Percentiles rank a stretch among this genome's conserved stretches.
Conservation (phyloP, 2,113 vertebrate species). For the Ctenodactylus gundi region DNA sequence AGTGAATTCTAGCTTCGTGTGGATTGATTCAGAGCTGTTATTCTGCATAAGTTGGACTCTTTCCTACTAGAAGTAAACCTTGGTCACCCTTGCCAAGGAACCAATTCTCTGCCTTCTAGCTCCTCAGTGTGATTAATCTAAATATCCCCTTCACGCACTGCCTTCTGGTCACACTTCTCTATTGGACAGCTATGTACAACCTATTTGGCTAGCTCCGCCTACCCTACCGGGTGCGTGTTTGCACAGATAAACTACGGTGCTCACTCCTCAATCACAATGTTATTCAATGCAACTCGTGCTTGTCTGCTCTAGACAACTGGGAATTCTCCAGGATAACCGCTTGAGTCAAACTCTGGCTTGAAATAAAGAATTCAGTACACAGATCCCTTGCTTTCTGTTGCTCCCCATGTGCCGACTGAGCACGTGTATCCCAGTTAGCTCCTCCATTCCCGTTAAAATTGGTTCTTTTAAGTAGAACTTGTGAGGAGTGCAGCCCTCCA, state of each 20-base stretch:
- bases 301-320: neutral
- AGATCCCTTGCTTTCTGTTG: neutral
- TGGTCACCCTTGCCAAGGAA: neutral
- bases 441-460: neutral
- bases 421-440: neutral
- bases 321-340: neutral
- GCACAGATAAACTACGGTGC: neutral
- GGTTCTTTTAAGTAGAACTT: too few species aligned
- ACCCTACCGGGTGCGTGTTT: neutral
- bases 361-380: neutral
- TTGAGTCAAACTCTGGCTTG: neutral
- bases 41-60: neutral
- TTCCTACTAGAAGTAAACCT: neutral
- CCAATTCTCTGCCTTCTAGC: neutral
- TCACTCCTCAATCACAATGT: neutral
- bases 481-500: neutral
- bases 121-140: neutral
- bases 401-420: neutral
- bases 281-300: too few species aligned
- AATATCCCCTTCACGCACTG: neutral
- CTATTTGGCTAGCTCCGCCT: neutral
- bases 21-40: neutral
- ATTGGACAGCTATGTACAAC: neutral
- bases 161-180: neutral
- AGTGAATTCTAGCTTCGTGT: neutral